A percentile compares a stretch with the other conserved stretches of the same genome.
Evolutionary conservation across 2,113 vertebrate genomes (phyloP).

Genomic region (Gavia stellata): DNA sequence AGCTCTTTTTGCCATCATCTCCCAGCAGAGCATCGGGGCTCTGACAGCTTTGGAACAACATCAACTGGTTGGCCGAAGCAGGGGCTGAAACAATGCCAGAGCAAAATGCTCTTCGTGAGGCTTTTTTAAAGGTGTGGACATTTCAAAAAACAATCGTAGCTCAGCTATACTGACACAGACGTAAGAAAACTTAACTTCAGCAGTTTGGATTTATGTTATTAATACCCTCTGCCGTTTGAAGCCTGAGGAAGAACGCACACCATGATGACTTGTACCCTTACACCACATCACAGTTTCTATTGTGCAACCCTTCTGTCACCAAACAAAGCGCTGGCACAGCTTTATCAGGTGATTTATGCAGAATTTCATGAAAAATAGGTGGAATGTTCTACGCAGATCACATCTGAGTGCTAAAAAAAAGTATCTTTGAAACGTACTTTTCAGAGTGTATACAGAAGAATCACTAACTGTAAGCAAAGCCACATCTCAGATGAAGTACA

Average conservation of each 20-base stretch:
- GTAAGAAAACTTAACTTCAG: background rate
- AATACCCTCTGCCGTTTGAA: background rate
- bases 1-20: background rate
- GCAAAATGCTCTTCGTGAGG: background rate
- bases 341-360: background rate
- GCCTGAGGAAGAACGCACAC: background rate
- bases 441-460: background rate
- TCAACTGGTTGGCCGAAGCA: background rate
- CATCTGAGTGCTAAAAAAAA: background rate
- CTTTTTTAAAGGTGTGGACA: background rate
- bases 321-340: background rate
- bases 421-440: background rate
- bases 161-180: background rate
- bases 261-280: background rate
- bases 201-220: background rate
- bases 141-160: background rate
- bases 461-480: background rate
- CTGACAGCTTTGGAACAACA: fast-evolving
- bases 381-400: background rate
- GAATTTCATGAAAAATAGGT: background rate
- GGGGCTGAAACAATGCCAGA: background rate
- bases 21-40: background rate
- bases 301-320: background rate
- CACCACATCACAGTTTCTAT: background rate
- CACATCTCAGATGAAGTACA: fast-evolving